Evolutionary conservation across 2,797 vertebrate species (phyloP), one percentile per base, ranked within the genome.

Genomic region (Intellagama lesueurii): DNA sequence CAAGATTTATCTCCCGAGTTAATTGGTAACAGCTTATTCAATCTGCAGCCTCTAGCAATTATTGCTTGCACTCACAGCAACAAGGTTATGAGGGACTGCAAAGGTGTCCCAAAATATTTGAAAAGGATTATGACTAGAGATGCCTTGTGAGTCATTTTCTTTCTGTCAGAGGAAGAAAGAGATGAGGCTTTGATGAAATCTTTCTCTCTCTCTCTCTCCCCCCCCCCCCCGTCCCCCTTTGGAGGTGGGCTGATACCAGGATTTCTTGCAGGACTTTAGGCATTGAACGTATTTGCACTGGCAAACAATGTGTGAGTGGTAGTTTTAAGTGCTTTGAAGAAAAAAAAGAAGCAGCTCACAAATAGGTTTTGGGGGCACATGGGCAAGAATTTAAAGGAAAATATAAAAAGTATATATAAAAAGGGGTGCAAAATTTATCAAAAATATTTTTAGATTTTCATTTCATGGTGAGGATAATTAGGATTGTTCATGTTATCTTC

Each of bases 91-190:
- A 90, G 84, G 73, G 89, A 91, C 86, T 79, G n/a, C 68, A 35
- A 14, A 30, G 80, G 84, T 89, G 87, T 44, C 28, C 26, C 7
- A 79, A 80, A 52, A 87, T 91, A 70, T 75, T 82, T 90, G 92
- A 87, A 79, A 90, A 92, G 87, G 22, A 91, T 86, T 87, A 30
- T 90, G 89, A 92, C 91, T 75, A 90, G 93, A 94, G 91, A 76
- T 73, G 92, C 94, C 70, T 83, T 3, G 82, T 86, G 90, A 88
- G 78, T 49, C 78, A 0, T 40, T 86, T 47, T 84, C 68, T 17
- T 77, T 81, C 30, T 0, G n/a, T 91, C 66, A 12, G 44, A 89
- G 70, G 86, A 81, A 87, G 64, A 83, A 80, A 88, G 87, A 89
- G 90, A 81, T 35, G 85, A 88, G 68, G 28, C 80, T 90, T 94